A percentile compares a stretch with the other conserved stretches of the same genome.
These are phyloP conservation scores for Euwallacea similis DNA, from an alignment of 1,140 invertebrate species.

Conservation along the genomic window DNA sequence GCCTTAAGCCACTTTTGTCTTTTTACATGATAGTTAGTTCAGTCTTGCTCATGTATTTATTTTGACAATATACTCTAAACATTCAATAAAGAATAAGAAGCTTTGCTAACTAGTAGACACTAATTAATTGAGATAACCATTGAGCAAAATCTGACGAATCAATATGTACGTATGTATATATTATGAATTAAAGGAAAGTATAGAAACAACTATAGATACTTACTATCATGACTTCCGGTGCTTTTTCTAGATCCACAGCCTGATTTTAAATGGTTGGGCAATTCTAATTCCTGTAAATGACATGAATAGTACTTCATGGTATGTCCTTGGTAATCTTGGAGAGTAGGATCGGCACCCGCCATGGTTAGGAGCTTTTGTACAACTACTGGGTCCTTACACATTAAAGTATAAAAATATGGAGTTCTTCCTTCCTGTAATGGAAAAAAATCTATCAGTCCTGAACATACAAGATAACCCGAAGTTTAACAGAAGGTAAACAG, in stretches of 20 bases:
- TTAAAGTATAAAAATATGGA: conserved; percentile 78
- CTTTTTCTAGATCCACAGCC: conserved; percentile 53
- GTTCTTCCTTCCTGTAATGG: conserved; percentile 69
- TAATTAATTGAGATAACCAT: too few relatives aligned
- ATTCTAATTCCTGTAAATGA: conserved; percentile 60
- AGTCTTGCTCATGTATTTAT: too few relatives aligned
- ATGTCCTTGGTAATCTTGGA: conserved; percentile 67
- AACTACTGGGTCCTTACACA: conserved; percentile 63
- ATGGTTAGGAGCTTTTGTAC: conserved; percentile 67
- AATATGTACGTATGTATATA: too few relatives aligned
- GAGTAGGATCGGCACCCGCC: conserved; percentile 67
- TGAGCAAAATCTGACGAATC: too few relatives aligned
- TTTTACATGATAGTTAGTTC: too few relatives aligned
- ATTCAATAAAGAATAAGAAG: too few relatives aligned
- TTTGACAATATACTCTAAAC: too few relatives aligned
- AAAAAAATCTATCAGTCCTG: background rate
- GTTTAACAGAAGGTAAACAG: too few relatives aligned
- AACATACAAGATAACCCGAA: too few relatives aligned
- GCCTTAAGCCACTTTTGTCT: too few relatives aligned
- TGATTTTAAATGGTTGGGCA: conserved; percentile 59
- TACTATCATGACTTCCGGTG: conserved; percentile 53
- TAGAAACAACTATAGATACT: conserved; percentile 35
- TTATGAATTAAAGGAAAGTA: too few relatives aligned
- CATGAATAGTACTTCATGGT: conserved; percentile 72
- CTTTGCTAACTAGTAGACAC: too few relatives aligned